These are phyloP conservation scores for Corythornis cristatus DNA, from an alignment of 2,113 vertebrate genomes.

Conservation along the genomic window DNA sequence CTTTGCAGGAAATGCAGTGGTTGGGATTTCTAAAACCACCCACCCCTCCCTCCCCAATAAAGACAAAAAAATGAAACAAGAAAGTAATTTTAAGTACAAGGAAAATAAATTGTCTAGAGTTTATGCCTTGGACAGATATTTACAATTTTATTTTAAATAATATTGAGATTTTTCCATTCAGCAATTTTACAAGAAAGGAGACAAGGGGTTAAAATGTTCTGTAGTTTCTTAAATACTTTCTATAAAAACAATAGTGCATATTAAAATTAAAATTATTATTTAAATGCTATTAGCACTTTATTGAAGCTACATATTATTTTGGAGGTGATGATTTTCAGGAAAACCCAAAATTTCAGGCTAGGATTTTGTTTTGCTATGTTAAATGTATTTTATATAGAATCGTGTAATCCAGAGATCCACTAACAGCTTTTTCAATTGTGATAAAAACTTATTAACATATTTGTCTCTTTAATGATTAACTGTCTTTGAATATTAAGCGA, in stretches of 20 bases:
- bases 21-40: background rate
- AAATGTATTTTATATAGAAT: background rate
- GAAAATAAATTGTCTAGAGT: background rate
- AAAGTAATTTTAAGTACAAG: background rate
- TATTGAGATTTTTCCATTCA: background rate
- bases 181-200: background rate
- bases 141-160: constrained; percentile 6
- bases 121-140: background rate
- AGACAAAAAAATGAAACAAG: background rate
- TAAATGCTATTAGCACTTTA: background rate
- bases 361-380: background rate
- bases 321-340: background rate
- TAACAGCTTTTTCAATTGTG: constrained; percentile 39
- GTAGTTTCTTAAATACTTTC: background rate
- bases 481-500: constrained; percentile 58
- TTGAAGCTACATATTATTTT: background rate
- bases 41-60: fast-evolving
- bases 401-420: background rate
- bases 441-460: constrained; percentile 47
- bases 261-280: background rate
- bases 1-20: background rate
- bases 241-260: background rate
- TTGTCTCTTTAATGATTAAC: constrained; percentile 61
- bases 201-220: background rate
- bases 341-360: background rate